Conservation (phyloP, 2,888 invertebrate species). For the Unio delphinus region DNA sequence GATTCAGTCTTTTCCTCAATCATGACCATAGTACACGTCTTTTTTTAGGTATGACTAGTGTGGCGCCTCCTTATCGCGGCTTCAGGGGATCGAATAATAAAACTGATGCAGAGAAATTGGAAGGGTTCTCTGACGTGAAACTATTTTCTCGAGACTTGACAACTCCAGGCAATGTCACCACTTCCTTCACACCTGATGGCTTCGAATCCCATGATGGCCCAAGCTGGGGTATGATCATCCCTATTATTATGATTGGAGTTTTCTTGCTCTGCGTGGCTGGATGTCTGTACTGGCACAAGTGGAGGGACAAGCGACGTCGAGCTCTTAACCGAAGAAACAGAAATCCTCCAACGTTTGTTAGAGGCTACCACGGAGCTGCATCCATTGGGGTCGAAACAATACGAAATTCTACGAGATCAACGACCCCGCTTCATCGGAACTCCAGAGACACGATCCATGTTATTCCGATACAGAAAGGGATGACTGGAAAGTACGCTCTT, state of each 20-base stretch:
- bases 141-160: too few relatives aligned
- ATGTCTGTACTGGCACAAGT: constrained; percentile 53
- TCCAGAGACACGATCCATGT: constrained; percentile 29
- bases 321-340: constrained; percentile 15
- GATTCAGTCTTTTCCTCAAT: too few relatives aligned
- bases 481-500: constrained; percentile 34
- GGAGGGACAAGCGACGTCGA: constrained; percentile 35
- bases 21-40: too few relatives aligned
- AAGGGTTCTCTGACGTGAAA: too few relatives aligned
- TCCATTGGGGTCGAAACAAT: constrained; percentile 30
- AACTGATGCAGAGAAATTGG: too few relatives aligned
- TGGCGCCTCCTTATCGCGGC: too few relatives aligned
- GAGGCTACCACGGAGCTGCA: constrained; percentile 26
- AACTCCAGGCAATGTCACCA: too few relatives aligned
- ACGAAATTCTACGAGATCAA: constrained; percentile 47
- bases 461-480: constrained; percentile 29
- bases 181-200: constrained; percentile 1
- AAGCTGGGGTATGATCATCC: constrained; percentile 47
- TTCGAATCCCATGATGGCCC: constrained; percentile 15
- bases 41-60: too few relatives aligned
- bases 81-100: too few relatives aligned
- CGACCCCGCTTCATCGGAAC: constrained; percentile 38
- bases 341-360: constrained; percentile 24
- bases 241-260: constrained; percentile 43
- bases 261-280: constrained; percentile 40